Evolutionary conservation across 2,113 vertebrate species (phyloP).

Genomic region (Proteles cristata): DNA sequence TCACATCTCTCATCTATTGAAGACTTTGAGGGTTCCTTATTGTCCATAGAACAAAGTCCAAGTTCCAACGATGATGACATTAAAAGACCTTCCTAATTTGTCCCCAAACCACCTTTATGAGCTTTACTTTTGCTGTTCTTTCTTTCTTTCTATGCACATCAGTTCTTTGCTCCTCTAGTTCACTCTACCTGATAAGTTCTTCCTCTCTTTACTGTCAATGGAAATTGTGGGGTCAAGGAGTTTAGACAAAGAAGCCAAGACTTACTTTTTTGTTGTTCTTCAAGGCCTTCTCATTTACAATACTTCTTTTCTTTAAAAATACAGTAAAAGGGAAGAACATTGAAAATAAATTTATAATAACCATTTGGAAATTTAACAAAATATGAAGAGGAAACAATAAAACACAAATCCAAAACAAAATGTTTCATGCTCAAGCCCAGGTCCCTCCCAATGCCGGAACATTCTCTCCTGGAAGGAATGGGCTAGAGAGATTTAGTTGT

Average conservation of each 20-base stretch:
- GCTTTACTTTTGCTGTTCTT: not conserved
- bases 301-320: not conserved
- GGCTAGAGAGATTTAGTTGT: not conserved
- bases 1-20: not conserved
- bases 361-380: not conserved
- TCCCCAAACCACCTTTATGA: not conserved
- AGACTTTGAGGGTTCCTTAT: not conserved
- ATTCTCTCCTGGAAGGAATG: not conserved
- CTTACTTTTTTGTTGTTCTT: not conserved
- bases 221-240: not conserved
- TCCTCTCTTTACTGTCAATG: not conserved
- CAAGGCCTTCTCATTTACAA: not conserved
- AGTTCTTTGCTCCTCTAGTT: not conserved
- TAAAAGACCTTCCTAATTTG: not conserved
- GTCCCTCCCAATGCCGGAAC: not conserved
- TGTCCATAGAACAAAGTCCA: not conserved
- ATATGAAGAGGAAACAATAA: constrained; percentile 13
- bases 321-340: not conserved
- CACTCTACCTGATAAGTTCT: not conserved
- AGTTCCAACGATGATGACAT: not conserved
- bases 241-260: not conserved
- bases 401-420: not conserved
- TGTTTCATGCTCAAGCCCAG: not conserved
- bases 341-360: not conserved
- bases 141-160: not conserved